phyloP scores from a whole-genome alignment of 2,113 vertebrate genomes.

The Gymnorhina tibicen region DNA sequence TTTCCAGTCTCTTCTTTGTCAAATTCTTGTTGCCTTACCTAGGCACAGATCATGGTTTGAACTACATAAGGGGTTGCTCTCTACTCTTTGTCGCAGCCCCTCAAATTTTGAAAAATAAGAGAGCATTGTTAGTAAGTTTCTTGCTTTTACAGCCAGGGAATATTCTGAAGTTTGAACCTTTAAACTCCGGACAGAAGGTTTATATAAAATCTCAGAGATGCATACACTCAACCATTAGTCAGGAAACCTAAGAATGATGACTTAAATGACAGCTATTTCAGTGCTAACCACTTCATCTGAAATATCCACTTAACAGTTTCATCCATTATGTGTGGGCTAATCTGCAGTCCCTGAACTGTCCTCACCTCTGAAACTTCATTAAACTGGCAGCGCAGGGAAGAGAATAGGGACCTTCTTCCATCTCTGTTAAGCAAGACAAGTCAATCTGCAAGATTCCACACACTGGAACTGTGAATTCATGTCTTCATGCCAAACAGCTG shows the following conservation, averaged over 20 bases:
- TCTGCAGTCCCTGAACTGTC: constrained; percentile 5
- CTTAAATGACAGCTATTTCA: constrained; percentile 31
- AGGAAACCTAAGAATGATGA: constrained; percentile 23
- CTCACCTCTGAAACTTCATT: constrained; percentile 10
- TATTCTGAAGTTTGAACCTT: background rate
- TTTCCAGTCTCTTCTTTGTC: background rate
- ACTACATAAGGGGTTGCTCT: background rate
- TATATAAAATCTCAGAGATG: background rate
- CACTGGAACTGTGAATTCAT: background rate
- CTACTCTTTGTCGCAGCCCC: background rate
- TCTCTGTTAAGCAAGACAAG: background rate
- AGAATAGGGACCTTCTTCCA: background rate
- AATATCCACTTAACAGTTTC: constrained; percentile 11
- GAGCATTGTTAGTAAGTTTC: background rate
- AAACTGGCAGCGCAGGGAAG: background rate
- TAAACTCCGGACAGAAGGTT: background rate
- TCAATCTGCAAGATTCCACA: constrained; percentile 22
- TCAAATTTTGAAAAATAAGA: background rate
- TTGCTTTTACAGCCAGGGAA: background rate
- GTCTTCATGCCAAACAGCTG: constrained; percentile 44
- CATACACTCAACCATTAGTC: background rate
- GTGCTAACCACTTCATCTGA: constrained; percentile 18
- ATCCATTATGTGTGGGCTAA: constrained; percentile 20
- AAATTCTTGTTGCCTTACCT: background rate
- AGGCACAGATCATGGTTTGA: background rate